Evolutionary conservation across 1,140 invertebrate genomes (phyloP), one percentile per base, ranked within the genome.

Genomic region (Drosophila orena): DNA sequence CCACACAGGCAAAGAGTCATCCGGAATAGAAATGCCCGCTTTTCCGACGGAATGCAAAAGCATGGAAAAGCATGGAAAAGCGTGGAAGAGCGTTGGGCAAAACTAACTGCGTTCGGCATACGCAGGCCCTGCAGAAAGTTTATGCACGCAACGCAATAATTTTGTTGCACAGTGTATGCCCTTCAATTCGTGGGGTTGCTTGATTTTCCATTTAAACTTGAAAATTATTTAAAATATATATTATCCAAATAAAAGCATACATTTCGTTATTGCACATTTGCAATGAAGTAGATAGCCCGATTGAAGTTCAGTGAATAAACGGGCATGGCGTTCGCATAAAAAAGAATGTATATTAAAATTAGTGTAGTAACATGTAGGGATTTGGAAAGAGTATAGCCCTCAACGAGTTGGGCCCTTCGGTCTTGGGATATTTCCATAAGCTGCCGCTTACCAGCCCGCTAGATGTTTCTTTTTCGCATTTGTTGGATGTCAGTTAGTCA

Each of bases 121-220:
- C 60, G 80, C 62, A 66, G 71, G 76, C 74, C 60, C 60, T 76
- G 59, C 61, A 81, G 17, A 85, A 85, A 86, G 62, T 86, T 85
- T 73, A 44, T 76, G 57, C 81, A 85, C 81, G 81, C 81, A 85
- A 85, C 86, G 78, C 68, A 77, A 85, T 81, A 74, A 85, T 85
- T 85, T 85, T 62, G 77, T 69, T 64, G 49, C 37, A 57, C 69
- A 68, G 53, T 60, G 52, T 59, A 66, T 43, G 37, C 22, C 30
- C 49, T 52, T 34, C 12, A 0, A 3, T 3, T 2, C 0, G 0
- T 2, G 2, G 30, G 4, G 44, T 12, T 22, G 4, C 1, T 12
- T 2, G 3, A 15, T 14, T 17, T 40, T 50, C 4, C n/a, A 7
- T 15, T 20, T 20, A n/a, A 5, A 4, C 2, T 14, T 4, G 7